Base-by-base conservation (phyloP, 2,797 vertebrate species). In the Chaetodon trifasciatus region DNA sequence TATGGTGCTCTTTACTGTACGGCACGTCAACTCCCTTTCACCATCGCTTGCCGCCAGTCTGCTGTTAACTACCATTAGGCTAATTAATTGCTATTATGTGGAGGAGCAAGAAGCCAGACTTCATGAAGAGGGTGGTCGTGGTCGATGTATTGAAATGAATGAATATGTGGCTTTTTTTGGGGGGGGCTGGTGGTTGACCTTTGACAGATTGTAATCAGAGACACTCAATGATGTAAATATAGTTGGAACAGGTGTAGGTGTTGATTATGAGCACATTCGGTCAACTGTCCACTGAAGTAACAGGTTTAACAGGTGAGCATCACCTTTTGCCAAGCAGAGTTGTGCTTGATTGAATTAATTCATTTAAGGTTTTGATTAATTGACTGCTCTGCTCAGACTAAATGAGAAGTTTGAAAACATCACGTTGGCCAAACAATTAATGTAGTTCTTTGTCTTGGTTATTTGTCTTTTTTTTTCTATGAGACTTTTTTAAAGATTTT, bases 161-260 rank as follows among this genome's bases (percentile, higher is more conserved):
- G 28, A 32, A 32, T 32, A 32, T 32, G 28, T 32, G 28, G 28
- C 28, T 32, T 32, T 32, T 32, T 32, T 32, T 32, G 28, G n/a
- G n/a, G n/a, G n/a, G n/a, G n/a, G 2, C 28, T 4, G 28, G 50
- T 23, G 16, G 4, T 62, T 75, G 70, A 62, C 64, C 37, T 50
- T 35, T 55, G 44, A 60, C 9, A 70, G 82, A 88, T 81, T 74
- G 64, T 42, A 65, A 84, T 82, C 76, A 80, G 79, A 80, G 79
- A 57, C 63, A 44, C 24, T 78, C 74, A 57, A 6, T 46, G 61
- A 50, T 64, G 67, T 60, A 46, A 65, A 69, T 83, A 61, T 71
- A 71, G 75, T 74, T 78, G 56, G n/a, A 78, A 35, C 24, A 9
- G 35, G 72, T 52, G 8, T 52, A 7, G 69, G 32, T 76, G 63